Evolutionary conservation across 1,140 invertebrate species (phyloP).

Genomic region (Homalodisca vitripennis): DNA sequence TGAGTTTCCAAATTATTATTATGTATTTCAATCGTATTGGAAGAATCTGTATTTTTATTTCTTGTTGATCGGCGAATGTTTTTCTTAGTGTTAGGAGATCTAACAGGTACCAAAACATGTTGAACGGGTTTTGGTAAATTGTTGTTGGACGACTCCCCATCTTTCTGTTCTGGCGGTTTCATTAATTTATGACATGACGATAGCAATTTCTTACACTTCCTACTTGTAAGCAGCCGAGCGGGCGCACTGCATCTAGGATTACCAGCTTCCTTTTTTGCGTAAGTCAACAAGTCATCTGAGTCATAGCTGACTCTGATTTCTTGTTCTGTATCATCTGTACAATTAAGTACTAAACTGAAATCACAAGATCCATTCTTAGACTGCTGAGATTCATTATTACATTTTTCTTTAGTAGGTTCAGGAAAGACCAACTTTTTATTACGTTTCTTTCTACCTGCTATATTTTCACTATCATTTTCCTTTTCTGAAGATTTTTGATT

Average conservation of each 20-base stretch:
- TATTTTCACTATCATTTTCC: no score
- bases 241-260: not conserved
- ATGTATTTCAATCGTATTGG: not conserved
- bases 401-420: not conserved
- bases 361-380: not conserved
- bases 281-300: constrained; percentile 6
- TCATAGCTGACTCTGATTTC: constrained; percentile 17
- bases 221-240: not conserved
- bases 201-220: constrained; percentile 18
- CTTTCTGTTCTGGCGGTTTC: not conserved
- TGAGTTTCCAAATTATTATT: not conserved
- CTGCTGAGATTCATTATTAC: not conserved
- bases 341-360: not conserved
- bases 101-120: no score
- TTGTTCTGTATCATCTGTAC: not conserved
- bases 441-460: no score
- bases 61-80: not conserved
- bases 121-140: no score
- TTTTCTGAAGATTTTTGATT: no score
- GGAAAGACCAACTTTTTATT: not conserved
- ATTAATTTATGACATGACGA: not conserved
- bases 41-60: not conserved
- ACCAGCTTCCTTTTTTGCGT: constrained; percentile 5
- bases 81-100: no score
- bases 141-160: no score